Evolutionary conservation across 2,888 invertebrate genomes (phyloP).

Genomic region (Tubiluchus corallicola): DNA sequence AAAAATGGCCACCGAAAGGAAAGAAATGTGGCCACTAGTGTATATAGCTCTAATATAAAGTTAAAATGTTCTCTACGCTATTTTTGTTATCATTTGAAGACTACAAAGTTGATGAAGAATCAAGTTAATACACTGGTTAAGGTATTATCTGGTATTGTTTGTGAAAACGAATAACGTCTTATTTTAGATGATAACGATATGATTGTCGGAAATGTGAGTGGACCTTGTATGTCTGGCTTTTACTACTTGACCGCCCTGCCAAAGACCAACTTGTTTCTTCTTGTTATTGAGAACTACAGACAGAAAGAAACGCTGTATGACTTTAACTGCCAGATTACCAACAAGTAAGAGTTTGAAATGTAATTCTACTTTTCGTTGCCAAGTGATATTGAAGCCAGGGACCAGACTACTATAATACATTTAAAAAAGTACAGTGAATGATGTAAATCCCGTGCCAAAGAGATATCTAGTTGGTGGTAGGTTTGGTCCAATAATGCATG

Average conservation of each 20-base stretch:
- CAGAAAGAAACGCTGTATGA: slow-evolving; percentile 18
- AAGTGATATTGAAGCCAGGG: no score
- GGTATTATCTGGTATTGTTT: background rate
- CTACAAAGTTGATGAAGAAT: slow-evolving; percentile 29
- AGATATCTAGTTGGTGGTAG: no score
- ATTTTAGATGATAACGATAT: background rate
- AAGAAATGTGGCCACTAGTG: no score
- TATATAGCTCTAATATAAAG: no score
- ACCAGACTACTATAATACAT: no score
- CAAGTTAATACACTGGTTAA: background rate
- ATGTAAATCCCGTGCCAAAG: no score
- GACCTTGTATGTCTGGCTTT: slow-evolving; percentile 32
- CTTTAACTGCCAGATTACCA: slow-evolving; percentile 30
- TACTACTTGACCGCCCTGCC: slow-evolving; percentile 30
- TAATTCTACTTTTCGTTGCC: slow-evolving; percentile 14
- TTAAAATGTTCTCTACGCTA: no score
- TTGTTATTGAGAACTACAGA: slow-evolving; percentile 29
- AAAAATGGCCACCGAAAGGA: no score
- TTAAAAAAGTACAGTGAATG: no score
- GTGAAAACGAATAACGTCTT: background rate
- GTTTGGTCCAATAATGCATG: no score
- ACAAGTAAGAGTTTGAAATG: no score
- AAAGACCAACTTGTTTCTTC: slow-evolving; percentile 29
- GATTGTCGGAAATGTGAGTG: slow-evolving; percentile 20
- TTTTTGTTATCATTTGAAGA: no score